Evolutionary conservation across 2,797 vertebrate genomes (phyloP).

Genomic region (Hypotaenidia philippensis): DNA sequence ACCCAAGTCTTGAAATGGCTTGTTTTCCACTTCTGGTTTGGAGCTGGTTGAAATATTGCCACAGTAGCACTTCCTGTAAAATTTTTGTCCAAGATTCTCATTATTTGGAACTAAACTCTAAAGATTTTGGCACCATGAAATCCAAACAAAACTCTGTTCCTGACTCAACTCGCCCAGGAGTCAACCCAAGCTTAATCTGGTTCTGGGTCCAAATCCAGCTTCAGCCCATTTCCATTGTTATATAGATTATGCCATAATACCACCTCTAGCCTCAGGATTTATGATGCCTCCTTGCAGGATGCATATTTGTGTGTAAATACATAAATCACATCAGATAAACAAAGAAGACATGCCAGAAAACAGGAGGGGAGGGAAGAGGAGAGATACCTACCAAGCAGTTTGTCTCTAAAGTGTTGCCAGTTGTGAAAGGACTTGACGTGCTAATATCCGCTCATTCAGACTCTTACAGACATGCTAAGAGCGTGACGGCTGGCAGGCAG

Average conservation of each 20-base stretch:
- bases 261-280: conserved; percentile 68
- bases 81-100: conserved; percentile 72
- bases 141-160: conserved; percentile 63
- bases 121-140: conserved; percentile 62
- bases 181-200: conserved; percentile 53
- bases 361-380: conserved; percentile 55
- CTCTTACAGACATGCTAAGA: conserved; percentile 75
- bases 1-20: conserved; percentile 70
- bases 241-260: conserved; percentile 49
- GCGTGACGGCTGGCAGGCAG: conserved; percentile 76
- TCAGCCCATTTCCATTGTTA: conserved; percentile 51
- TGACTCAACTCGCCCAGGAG: conserved; percentile 62
- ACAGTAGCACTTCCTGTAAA: conserved; percentile 73
- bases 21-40: conserved; percentile 75
- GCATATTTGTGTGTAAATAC: conserved; percentile 74
- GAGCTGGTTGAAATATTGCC: conserved; percentile 73
- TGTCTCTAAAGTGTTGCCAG: conserved; percentile 77
- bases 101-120: conserved; percentile 67
- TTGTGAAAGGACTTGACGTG: conserved; percentile 76
- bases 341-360: conserved; percentile 73
- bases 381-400: conserved; percentile 74
- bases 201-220: conserved; percentile 60
- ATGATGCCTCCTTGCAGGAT: conserved; percentile 56
- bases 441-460: conserved; percentile 78
- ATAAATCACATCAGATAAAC: conserved; percentile 79